These are phyloP conservation scores for Diaprepes abbreviatus DNA, from an alignment of 2,888 invertebrate species.

Conservation along the genomic window DNA sequence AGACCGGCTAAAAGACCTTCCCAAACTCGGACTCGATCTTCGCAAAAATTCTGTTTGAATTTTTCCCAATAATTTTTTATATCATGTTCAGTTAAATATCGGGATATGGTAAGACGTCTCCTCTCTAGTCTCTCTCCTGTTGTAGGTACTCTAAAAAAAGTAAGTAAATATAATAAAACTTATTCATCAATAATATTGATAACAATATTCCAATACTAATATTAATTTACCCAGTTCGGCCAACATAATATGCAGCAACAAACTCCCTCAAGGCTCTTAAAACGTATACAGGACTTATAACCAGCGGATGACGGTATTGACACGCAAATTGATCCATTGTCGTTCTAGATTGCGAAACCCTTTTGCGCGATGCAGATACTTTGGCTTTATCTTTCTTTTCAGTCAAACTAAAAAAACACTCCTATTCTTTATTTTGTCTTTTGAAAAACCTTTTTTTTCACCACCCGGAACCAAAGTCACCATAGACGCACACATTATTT, in stretches of 20 bases:
- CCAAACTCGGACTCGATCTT: conserved; percentile 79
- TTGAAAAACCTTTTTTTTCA: too few relatives aligned
- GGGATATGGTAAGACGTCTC: conserved; percentile 69
- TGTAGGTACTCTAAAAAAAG: conserved; percentile 55
- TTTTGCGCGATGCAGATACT: conserved; percentile 6
- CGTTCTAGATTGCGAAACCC: conserved; percentile 5
- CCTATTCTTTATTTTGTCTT: too few relatives aligned
- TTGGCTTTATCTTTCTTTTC: conserved; percentile 40
- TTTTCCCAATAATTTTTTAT: conserved; percentile 78
- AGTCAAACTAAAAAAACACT: conserved; percentile 6
- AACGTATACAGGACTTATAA: conserved; percentile 78
- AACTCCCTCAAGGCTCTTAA: conserved; percentile 77
- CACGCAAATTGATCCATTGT: conserved; percentile 47
- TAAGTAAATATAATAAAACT: too few relatives aligned
- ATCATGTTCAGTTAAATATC: conserved; percentile 71
- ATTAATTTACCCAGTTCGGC: conserved; percentile 58
- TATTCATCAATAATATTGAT: too few relatives aligned
- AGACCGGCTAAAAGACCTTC: conserved; percentile 76
- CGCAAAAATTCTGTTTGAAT: conserved; percentile 74
- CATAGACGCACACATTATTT: too few relatives aligned
- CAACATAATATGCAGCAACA: conserved; percentile 66
- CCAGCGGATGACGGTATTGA: conserved; percentile 72
- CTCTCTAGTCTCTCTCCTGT: conserved; percentile 63
- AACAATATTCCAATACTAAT: too few relatives aligned
- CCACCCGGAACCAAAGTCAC: too few relatives aligned